Base-by-base conservation (phyloP, 2,797 vertebrate species). In the Benthosema pterotum region DNA sequence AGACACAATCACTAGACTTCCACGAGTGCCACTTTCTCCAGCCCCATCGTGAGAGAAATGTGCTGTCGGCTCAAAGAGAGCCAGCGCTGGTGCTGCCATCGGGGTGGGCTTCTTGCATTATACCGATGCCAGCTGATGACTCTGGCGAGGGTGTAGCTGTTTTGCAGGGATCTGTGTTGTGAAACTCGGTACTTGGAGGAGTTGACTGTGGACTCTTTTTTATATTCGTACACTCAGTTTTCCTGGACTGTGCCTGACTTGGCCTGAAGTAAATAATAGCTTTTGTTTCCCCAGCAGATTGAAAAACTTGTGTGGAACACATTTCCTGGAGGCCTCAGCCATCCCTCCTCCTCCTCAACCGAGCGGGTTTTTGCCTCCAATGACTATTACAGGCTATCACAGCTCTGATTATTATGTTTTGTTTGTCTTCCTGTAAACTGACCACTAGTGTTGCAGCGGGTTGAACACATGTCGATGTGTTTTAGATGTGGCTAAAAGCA, bases 11-110 rank as follows among this genome's bases (percentile, higher is more conserved):
- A 72, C 75, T 57, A n/a, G 60, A 78, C 75, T 86, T 8, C 70
- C 50, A 55, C 85, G 65, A 49, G 61, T 86, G 83, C 77, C 82
- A 82, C 69, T 71, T 78, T 70, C 67, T 87, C 69, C 51, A 67
- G 32, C 47, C 25, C 32, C 32, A 38, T 38, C 63, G 55, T 12
- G 18, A 71, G 17, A 71, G 54, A 51, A 22, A 1, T 75, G 52
- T 50, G 42, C 57, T 5, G n/a, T n/a, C n/a, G 49, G 66, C 71
- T 74, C 53, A 69, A 38, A 38, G 73, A 71, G 46, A 66, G 58
- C 47, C 1, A 61, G 43, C n/a, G n/a, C n/a, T n/a, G 69, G 77
- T 76, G 74, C 22, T 76, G 74, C 22, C n/a, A n/a, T n/a, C 63
- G 60, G 67, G 74, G 76, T 56, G 54, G 67, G 65, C 28, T 47